Percentiles rank a stretch among this genome's conserved stretches.
These are phyloP conservation scores for Galago senegalensis DNA, from an alignment of 2,797 vertebrate genomes.

Conservation along the genomic window DNA sequence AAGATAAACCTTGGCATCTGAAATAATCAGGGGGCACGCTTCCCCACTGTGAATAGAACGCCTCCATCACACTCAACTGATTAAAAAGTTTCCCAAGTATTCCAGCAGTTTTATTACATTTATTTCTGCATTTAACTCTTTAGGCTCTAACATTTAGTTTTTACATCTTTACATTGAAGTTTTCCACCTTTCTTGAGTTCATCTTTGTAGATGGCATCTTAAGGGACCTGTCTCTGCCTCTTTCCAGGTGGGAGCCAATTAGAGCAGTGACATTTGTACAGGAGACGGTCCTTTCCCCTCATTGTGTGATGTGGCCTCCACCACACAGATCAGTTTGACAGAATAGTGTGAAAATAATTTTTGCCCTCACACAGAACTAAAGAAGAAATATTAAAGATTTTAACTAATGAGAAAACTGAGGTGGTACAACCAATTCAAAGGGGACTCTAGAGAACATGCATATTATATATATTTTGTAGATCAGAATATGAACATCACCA, in stretches of 20 bases:
- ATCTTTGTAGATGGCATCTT: neutral
- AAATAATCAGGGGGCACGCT: too few relatives aligned
- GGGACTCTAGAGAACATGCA: neutral
- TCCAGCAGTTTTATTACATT: neutral
- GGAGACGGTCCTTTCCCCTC: neutral
- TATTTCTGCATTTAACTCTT: neutral
- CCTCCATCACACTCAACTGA: neutral
- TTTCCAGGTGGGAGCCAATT: neutral
- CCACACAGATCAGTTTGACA: neutral
- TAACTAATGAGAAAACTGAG: neutral
- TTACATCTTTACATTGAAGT: neutral
- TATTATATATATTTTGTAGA: neutral
- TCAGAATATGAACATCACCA: neutral
- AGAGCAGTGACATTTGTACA: neutral
- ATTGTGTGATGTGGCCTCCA: neutral
- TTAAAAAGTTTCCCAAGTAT: neutral
- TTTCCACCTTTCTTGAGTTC: neutral
- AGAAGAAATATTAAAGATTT: neutral
- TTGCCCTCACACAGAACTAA: neutral
- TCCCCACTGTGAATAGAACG: neutral
- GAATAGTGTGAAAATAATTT: neutral
- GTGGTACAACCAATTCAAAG: neutral
- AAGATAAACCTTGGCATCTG: neutral
- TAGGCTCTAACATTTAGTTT: neutral
- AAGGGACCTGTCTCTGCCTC: neutral